Conservation (phyloP, 2,797 vertebrate species). For the Simalia tracyae region DNA sequence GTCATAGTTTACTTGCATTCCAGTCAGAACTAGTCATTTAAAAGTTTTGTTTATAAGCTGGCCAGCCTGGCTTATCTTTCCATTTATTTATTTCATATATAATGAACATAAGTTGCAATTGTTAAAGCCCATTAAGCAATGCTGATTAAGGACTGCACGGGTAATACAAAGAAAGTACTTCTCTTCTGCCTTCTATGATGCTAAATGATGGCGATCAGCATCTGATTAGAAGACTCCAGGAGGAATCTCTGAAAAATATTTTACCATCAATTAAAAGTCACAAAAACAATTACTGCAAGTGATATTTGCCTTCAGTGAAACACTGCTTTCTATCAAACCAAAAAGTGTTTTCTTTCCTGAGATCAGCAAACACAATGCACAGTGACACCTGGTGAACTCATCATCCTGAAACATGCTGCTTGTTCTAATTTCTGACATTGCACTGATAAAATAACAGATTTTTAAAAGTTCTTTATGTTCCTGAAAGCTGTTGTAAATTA, state of each 20-base stretch:
- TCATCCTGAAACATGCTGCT: slow-evolving; percentile 50
- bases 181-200: not conserved
- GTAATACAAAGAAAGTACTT: not conserved
- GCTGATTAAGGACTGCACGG: not conserved
- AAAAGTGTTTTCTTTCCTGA: not conserved
- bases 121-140: not conserved
- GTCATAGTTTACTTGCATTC: not conserved
- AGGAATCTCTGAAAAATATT: not conserved
- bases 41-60: slow-evolving; percentile 36
- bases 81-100: slow-evolving; percentile 44
- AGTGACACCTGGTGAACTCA: slow-evolving; percentile 1
- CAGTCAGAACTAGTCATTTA: not conserved
- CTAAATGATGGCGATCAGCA: not conserved
- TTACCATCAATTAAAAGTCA: not conserved
- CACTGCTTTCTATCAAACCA: slow-evolving; percentile 20
- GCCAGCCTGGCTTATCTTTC: not conserved
- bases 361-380: not conserved
- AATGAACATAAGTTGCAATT: slow-evolving; percentile 19
- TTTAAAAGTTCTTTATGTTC: not conserved
- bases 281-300: not conserved
- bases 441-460: slow-evolving; percentile 54
- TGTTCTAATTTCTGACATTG: slow-evolving; percentile 52
- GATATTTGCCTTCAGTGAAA: slow-evolving; percentile 17
- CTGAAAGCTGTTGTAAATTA: slow-evolving; percentile 40
- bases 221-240: slow-evolving; percentile 7